Conservation (phyloP, 2,888 invertebrate genomes). For the Limenitis camilla region DNA sequence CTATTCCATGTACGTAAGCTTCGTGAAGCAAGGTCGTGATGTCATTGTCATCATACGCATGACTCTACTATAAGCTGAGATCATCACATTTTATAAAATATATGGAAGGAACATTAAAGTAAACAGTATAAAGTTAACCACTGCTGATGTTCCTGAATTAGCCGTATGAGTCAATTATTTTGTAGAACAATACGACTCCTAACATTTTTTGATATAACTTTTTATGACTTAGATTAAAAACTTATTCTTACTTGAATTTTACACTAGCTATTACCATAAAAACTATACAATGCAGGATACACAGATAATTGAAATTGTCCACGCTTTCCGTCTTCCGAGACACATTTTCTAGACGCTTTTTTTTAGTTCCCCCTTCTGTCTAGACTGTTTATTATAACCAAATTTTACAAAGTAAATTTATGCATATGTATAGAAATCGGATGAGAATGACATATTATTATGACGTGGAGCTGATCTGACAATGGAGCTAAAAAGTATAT, state of each 20-base stretch:
- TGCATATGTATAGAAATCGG: too few relatives aligned
- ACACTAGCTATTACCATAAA: constrained; percentile 1
- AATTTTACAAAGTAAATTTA: too few relatives aligned
- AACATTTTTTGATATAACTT: not conserved
- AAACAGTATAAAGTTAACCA: constrained; percentile 23
- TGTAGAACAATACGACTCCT: constrained; percentile 23
- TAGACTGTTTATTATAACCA: too few relatives aligned
- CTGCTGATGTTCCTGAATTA: constrained; percentile 14
- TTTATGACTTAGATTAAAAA: too few relatives aligned
- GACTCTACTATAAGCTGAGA: constrained; percentile 48
- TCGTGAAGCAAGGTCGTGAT: constrained; percentile 44
- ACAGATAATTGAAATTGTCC: constrained; percentile 45
- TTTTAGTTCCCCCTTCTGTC: not conserved
- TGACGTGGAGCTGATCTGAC: too few relatives aligned
- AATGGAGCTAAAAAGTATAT: too few relatives aligned
- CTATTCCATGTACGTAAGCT: constrained; percentile 11
- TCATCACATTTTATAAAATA: constrained; percentile 49
- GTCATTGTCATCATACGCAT: constrained; percentile 53
- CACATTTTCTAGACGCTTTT: constrained; percentile 11
- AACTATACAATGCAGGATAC: constrained; percentile 36
- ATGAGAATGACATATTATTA: too few relatives aligned
- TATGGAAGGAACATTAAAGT: constrained; percentile 32
- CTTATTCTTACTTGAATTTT: not conserved
- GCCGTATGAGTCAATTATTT: constrained; percentile 2
- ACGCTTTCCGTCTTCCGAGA: constrained; percentile 45